Conservation (phyloP, 2,888 invertebrate genomes). For the Cheilosia vulpina region DNA sequence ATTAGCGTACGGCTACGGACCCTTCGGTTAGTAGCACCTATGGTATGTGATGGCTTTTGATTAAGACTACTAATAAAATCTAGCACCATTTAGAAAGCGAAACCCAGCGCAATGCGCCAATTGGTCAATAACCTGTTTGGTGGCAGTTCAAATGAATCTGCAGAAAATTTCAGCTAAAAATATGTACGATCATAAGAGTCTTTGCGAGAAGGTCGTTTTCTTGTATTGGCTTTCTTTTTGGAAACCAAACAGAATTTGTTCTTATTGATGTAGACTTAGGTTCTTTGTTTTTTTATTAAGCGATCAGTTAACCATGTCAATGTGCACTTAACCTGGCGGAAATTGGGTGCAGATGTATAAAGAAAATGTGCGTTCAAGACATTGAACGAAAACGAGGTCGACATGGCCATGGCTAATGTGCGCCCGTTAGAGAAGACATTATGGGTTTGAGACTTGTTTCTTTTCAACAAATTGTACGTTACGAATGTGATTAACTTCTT, state of each 20-base stretch:
- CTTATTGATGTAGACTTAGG: neutral
- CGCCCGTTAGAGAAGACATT: conserved; percentile 54
- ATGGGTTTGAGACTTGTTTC: conserved; percentile 25
- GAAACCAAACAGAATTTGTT: conserved; percentile 7
- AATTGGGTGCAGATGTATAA: conserved; percentile 42
- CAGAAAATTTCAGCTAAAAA: conserved; percentile 1
- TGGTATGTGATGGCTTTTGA: neutral
- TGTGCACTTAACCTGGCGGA: conserved; percentile 54
- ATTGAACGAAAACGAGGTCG: conserved; percentile 60
- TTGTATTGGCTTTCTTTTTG: conserved; percentile 22
- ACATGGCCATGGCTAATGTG: conserved; percentile 42
- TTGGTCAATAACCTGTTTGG: conserved; percentile 7
- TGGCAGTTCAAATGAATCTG: neutral
- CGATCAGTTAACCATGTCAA: conserved; percentile 58
- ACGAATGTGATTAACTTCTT: conserved; percentile 44
- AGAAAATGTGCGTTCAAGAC: conserved; percentile 51
- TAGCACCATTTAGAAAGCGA: conserved; percentile 5
- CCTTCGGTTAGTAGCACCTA: neutral
- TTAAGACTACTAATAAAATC: conserved; percentile 4
- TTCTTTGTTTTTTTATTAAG: conserved; percentile 3
- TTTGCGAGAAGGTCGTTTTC: neutral
- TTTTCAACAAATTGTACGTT: conserved; percentile 34
- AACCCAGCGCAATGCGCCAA: neutral
- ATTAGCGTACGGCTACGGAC: neutral
- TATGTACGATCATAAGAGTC: neutral